phyloP scores from a whole-genome alignment of 2,888 invertebrate species.

The Thereva nobilitata region DNA sequence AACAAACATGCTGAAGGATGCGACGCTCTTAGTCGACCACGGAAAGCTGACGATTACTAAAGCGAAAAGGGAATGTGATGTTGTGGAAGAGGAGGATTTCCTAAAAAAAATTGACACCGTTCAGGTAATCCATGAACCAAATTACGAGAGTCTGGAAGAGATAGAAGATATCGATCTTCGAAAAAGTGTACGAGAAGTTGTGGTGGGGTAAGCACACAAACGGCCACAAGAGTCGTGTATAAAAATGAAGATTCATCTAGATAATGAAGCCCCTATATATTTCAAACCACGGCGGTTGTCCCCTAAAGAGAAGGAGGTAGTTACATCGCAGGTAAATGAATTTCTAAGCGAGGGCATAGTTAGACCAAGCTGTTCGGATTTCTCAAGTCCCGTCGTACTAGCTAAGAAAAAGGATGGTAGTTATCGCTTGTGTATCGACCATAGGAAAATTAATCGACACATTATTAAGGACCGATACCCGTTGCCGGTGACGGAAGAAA shows the following conservation, averaged over 20 bases:
- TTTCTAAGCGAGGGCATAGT: too few species aligned
- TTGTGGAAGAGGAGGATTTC: background rate
- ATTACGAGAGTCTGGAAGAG: background rate
- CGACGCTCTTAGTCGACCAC: background rate
- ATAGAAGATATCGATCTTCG: background rate
- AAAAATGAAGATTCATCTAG: background rate
- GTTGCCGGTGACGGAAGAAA: too few species aligned
- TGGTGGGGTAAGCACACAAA: background rate
- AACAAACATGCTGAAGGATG: background rate
- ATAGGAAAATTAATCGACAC: too few species aligned
- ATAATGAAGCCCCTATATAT: too few species aligned
- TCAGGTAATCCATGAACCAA: background rate
- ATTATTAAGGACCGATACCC: too few species aligned
- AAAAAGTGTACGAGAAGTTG: background rate
- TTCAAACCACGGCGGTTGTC: too few species aligned
- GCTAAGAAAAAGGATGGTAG: too few species aligned
- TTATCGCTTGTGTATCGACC: too few species aligned
- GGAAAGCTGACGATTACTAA: background rate
- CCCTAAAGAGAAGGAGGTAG: too few species aligned
- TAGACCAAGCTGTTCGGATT: too few species aligned
- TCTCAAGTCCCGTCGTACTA: too few species aligned
- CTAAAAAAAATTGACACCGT: background rate
- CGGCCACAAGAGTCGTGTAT: background rate
- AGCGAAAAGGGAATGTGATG: background rate
- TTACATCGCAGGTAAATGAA: too few species aligned